Base-by-base conservation (phyloP, 2,113 vertebrate species). In the Cacatua alba region DNA sequence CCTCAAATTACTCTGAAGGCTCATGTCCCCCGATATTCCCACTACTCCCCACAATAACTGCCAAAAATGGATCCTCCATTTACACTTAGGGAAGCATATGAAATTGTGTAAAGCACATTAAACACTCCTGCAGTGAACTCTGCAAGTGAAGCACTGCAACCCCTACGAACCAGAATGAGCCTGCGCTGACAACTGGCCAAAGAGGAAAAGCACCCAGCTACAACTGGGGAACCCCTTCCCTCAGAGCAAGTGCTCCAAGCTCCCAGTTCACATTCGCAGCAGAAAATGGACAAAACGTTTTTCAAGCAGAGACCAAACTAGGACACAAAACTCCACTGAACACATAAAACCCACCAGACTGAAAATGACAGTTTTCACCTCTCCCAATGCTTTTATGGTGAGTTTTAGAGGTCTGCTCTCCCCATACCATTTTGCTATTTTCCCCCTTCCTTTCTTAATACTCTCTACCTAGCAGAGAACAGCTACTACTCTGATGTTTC, bases 321-420 rank as follows among this genome's bases (percentile, higher is more conserved):
- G 24, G 78, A 74, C 16, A 25, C 39, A 21, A 16, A 74, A 65
- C 39, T 48, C 52, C 9, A 15, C 28, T 14, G 52, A 67, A 72
- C 7, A 71, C 3, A 6, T 8, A 60, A 70, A 60, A 5, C 15
- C n/a, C 35, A 19, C 13, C 29, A 19, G 48, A 74, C 31, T 53
- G 24, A 41, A 59, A 59, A 10, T 6, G 29, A 41, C 11, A 17
- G 55, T 75, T 68, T n/a, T 8, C 23, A 24, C 21, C n/a, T 28
- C 51, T 60, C 43, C 23, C 60, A 2, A 3, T 4, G 23, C 33
- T 46, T 52, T 53, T 33, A 16, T 5, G 16, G 29, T 0, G 0
- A 37, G 5, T 31, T 79, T 57, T 17, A 23, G 28, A 72, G 28
- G 21, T 8, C 31, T 69, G 39, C 7, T 9, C 46, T 67, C 59